Evolutionary conservation across 2,797 vertebrate genomes (phyloP).

Genomic region (Hydrophis major): DNA sequence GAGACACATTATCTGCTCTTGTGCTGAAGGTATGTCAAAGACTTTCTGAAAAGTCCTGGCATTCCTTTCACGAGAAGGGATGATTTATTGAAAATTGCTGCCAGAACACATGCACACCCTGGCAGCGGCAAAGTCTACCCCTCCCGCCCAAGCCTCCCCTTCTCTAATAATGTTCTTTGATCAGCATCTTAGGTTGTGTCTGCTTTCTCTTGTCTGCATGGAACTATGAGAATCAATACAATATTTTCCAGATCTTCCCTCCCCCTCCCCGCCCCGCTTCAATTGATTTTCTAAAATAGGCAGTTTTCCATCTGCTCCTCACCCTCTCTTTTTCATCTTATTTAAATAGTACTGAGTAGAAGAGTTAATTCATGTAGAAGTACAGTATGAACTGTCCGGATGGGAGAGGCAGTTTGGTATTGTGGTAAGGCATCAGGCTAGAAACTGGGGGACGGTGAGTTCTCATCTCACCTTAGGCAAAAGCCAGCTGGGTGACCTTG

Average conservation of each 20-base stretch:
- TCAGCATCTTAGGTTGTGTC: conserved; percentile 61
- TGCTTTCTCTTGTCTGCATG: conserved; percentile 54
- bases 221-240: conserved; percentile 44
- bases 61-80: conserved; percentile 62
- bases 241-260: conserved; percentile 32
- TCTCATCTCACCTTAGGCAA: neutral
- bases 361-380: conserved; percentile 37
- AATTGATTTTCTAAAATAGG: conserved; percentile 46
- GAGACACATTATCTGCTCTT: conserved; percentile 68
- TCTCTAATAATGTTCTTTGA: conserved; percentile 59
- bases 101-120: conserved; percentile 62
- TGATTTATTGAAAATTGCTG: conserved; percentile 73
- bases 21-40: conserved; percentile 64
- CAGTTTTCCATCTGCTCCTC: neutral
- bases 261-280: neutral
- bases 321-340: conserved; percentile 17
- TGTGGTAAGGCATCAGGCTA: neutral
- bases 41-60: conserved; percentile 65
- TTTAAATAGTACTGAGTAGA: conserved; percentile 45
- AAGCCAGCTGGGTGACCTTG: neutral
- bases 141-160: conserved; percentile 48
- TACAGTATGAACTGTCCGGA: neutral
- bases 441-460: neutral
- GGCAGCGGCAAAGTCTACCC: conserved; percentile 57
- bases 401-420: neutral